Evolutionary conservation across 2,888 invertebrate species (phyloP), one percentile per base, ranked within the genome.

Genomic region (Dryococelus australis): DNA sequence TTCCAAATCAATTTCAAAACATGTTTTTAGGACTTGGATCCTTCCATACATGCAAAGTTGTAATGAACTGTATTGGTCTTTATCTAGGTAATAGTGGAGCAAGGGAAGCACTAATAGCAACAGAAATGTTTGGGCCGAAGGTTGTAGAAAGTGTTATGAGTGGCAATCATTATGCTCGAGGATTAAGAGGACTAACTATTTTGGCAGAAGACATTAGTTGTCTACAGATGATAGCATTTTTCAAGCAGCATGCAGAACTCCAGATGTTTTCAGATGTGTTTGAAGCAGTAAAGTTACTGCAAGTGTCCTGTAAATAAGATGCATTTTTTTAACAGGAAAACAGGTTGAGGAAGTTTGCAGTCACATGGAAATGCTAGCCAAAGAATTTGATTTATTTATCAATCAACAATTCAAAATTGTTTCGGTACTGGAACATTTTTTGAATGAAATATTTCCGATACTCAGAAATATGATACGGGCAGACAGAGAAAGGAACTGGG

Each of bases 311-410:
- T 16, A 27, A 79, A 79, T 8, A 79, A 24, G 16, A 79, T n/a
- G 47, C 6, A 27, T 10, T 0, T 79, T 79, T 20, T 10, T 16
- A 6, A 27, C 79, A 79, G 79, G 79, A 16, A 79, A 79, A 79
- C 79, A 79, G 79, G 79, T 79, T 79, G 79, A 79, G 79, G 24
- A 79, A 79, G 79, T n/a, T n/a, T n/a, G n/a, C n/a, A n/a, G n/a
- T n/a, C n/a, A n/a, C n/a, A n/a, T n/a, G n/a, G n/a, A n/a, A 79
- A 79, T 27, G 27, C 9, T 79, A 79, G 79, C 10, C 79, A 79
- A 3, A 79, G 6, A 79, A 79, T 79, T 79, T 79, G 79, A 79
- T n/a, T n/a, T 24, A 79, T 79, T 79, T 79, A 79, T 79, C 79
- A 79, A 79, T 79, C 79, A 79, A 24, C 4, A 79, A 79, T 12